These are phyloP conservation scores for Ctenopoma multispine DNA, from an alignment of 2,797 vertebrate species.

Conservation along the genomic window DNA sequence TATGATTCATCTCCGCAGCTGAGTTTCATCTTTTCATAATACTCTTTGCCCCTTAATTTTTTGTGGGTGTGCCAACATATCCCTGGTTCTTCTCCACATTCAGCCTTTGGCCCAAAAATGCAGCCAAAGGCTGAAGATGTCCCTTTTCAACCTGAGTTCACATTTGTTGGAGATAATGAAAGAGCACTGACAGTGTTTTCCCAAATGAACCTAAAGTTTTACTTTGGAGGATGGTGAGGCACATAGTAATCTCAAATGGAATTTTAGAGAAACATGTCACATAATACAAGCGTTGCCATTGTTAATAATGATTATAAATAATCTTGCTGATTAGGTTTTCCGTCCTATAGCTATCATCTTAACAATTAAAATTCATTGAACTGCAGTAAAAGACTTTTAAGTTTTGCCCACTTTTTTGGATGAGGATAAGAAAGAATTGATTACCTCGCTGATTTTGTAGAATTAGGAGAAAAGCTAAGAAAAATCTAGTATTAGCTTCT, in stretches of 20 bases:
- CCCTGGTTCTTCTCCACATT: conserved; percentile 31
- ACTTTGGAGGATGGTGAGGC: conserved; percentile 23
- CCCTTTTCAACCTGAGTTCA: conserved; percentile 48
- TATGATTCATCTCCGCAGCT: conserved; percentile 40
- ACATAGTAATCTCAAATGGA: neutral
- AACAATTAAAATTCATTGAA: neutral
- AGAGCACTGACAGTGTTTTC: conserved; percentile 21
- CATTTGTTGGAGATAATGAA: conserved; percentile 49
- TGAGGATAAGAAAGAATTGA: neutral
- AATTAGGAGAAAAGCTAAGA: neutral
- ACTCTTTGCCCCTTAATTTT: conserved; percentile 23
- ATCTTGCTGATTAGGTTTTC: neutral
- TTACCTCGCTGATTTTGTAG: neutral
- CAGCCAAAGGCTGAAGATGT: conserved; percentile 44
- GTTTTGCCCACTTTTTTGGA: neutral
- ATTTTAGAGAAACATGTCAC: neutral
- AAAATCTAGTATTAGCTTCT: neutral
- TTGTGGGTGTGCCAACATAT: conserved; percentile 1
- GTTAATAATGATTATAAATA: too few species aligned
- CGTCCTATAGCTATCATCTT: too few species aligned
- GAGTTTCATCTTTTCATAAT: conserved; percentile 27
- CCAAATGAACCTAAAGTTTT: conserved; percentile 37
- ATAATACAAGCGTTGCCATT: neutral
- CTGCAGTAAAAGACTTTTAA: neutral
- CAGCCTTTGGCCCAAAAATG: conserved; percentile 40